Base-by-base conservation (phyloP, 2,888 invertebrate genomes). In the Patella depressa region DNA sequence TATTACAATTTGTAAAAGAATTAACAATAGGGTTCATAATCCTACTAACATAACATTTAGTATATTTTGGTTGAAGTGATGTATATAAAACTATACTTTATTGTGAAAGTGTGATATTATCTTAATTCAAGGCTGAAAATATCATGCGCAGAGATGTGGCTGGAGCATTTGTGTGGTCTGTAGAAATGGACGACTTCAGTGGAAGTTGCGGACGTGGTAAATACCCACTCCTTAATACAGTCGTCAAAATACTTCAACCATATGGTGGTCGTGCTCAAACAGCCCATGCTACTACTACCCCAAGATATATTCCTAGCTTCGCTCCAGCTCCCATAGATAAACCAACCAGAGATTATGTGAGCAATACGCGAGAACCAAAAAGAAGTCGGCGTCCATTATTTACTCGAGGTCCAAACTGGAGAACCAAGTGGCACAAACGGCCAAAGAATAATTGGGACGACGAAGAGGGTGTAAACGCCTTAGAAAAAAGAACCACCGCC, bases 121-220 rank as follows among this genome's bases (percentile, higher is more conserved):
- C 57, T 14, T 71, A 65, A 53, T 74, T 72, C 12, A 77, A 87
- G 87, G 84, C 86, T 15, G 77, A 84, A 34, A 82, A 85, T 79
- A 84, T 87, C 69, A 57, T 79, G 55, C 78, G 84, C 45, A 74
- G 82, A 53, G 83, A 79, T 53, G 73, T 88, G 34, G 98, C 97
- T 69, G 98, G 98, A 19, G 96, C 98, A 76, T 98, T 98, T 97
- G 96, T 98, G 72, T 98, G 98, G 98, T 97, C 97, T 0, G 94
- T 98, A 34, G 98, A 98, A 88, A 96, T 98, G 96, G 98, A 98
- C 88, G 98, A 98, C 91, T 98, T 98, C 93, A 93, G 95, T 82
- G 97, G 97, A 17, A 87, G 79, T 77, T 98, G 98, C 88, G 97
- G 97, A 15, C 95, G 95, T 77, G 96, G 96, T 71, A 96, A 96